Evolutionary conservation across 2,797 vertebrate species (phyloP).

Genomic region (Pachyuromys duprasi): DNA sequence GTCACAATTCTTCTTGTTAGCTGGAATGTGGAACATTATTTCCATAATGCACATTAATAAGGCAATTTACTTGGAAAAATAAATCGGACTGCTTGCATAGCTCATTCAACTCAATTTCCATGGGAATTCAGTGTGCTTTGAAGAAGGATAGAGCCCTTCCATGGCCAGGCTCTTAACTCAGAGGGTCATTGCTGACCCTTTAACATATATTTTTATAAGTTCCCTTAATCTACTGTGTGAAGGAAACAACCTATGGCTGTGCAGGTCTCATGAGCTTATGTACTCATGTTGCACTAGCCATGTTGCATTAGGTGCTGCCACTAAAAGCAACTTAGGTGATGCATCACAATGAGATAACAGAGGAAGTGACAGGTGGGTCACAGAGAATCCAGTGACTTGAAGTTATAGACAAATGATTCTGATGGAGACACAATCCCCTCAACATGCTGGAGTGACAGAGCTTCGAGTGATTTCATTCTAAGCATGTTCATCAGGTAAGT

Average conservation of each 20-base stretch:
- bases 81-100: constrained; percentile 41
- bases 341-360: constrained; percentile 66
- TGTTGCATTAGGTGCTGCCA: constrained; percentile 68
- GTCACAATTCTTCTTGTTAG: constrained; percentile 71
- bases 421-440: not conserved
- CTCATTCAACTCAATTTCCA: constrained; percentile 71
- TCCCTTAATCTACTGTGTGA: constrained; percentile 33
- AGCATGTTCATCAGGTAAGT: not conserved
- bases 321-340: constrained; percentile 48
- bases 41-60: constrained; percentile 78
- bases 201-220: constrained; percentile 63
- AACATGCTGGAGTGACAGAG: not conserved
- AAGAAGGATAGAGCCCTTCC: constrained; percentile 60
- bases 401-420: constrained; percentile 35
- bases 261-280: constrained; percentile 62
- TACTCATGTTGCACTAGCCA: constrained; percentile 64
- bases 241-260: constrained; percentile 62
- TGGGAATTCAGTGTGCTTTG: constrained; percentile 7
- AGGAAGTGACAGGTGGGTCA: constrained; percentile 43
- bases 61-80: constrained; percentile 73
- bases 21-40: constrained; percentile 67
- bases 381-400: constrained; percentile 1
- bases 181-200: constrained; percentile 63
- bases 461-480: constrained; percentile 19
- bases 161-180: constrained; percentile 29